These are phyloP conservation scores for Mobula birostris DNA, from an alignment of 2,113 vertebrate genomes.

Conservation along the genomic window DNA sequence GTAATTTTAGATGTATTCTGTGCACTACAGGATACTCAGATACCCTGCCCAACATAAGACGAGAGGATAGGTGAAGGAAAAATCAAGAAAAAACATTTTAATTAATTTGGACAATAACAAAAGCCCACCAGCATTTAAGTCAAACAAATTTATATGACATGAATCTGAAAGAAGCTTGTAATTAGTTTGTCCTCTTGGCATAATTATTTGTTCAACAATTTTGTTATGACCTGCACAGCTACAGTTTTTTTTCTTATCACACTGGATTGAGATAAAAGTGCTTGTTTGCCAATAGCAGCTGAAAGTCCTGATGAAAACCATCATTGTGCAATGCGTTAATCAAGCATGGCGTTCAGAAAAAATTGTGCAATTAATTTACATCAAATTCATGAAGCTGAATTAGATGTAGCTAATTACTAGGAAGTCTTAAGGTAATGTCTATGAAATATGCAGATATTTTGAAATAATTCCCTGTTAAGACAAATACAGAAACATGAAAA, in stretches of 20 bases:
- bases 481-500: background rate
- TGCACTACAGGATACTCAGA: background rate
- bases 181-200: background rate
- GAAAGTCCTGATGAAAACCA: background rate
- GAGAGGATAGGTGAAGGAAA: background rate
- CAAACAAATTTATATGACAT: background rate
- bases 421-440: background rate
- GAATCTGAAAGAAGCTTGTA: background rate
- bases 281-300: background rate
- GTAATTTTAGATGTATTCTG: background rate
- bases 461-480: background rate
- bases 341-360: conserved; percentile 8
- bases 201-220: background rate
- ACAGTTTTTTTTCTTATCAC: background rate
- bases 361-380: background rate
- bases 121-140: background rate
- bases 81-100: background rate
- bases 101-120: background rate
- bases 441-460: no score
- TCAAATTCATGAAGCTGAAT: background rate
- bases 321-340: background rate
- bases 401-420: background rate
- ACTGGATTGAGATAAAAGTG: background rate
- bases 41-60: background rate
- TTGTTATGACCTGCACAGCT: background rate